Evolutionary conservation across 2,113 vertebrate species (phyloP).

Genomic region (Scatophagus argus): DNA sequence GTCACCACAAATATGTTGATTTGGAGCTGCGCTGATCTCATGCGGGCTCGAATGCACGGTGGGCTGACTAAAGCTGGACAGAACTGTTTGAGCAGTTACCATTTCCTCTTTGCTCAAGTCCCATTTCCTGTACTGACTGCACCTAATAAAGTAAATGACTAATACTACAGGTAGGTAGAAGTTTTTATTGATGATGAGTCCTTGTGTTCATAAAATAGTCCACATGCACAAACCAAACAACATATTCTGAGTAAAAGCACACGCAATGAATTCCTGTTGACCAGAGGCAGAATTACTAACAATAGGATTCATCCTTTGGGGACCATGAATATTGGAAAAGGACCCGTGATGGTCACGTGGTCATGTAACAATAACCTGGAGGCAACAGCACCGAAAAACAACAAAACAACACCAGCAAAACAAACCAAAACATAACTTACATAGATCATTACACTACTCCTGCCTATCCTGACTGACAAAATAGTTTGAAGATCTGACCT

Average conservation of each 20-base stretch:
- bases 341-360: too few species aligned
- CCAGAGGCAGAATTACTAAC: neutral
- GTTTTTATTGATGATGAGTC: neutral
- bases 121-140: neutral
- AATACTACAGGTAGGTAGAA: neutral
- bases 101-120: constrained; percentile 6
- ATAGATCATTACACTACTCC: neutral
- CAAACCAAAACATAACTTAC: neutral
- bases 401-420: too few species aligned
- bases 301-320: neutral
- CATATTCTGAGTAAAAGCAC: neutral
- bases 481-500: constrained; percentile 21
- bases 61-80: constrained; percentile 13
- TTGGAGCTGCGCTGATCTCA: constrained; percentile 32
- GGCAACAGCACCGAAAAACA: neutral
- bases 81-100: neutral
- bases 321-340: neutral
- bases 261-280: neutral
- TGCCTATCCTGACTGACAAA: neutral
- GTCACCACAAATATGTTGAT: constrained; percentile 61
- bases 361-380: neutral
- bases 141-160: neutral
- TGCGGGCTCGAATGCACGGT: constrained; percentile 15
- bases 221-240: neutral
- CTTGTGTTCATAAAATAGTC: neutral